A percentile compares a stretch with the other conserved stretches of the same genome.
Evolutionary conservation across 2,797 vertebrate species (phyloP).

Genomic region (Cossypha heuglini): DNA sequence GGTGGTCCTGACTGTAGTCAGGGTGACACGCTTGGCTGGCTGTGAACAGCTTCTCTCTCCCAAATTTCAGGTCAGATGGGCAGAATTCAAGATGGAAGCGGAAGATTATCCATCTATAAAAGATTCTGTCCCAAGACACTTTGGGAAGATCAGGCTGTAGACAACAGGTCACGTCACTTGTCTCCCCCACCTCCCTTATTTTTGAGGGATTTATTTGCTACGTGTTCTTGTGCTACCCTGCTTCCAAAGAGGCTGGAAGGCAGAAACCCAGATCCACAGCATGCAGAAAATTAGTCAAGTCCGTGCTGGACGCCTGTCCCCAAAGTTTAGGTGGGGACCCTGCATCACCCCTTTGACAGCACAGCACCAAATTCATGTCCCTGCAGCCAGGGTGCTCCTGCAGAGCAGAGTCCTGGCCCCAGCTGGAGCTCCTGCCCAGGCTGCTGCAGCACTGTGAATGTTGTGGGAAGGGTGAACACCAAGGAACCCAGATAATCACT

Average conservation of each 20-base stretch:
- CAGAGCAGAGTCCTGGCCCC: rapidly evolving
- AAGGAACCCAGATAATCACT: rapidly evolving
- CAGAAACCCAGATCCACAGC: neutral
- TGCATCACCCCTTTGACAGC: rapidly evolving
- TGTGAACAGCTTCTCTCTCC: neutral
- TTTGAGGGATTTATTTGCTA: neutral
- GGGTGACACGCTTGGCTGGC: neutral
- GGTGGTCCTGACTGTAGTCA: neutral
- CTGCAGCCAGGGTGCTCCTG: neutral
- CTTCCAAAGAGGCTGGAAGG: neutral
- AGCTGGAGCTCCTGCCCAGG: neutral
- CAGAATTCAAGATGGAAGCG: neutral
- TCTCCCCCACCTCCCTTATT: neutral
- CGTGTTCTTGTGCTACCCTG: rapidly evolving
- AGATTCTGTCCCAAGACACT: neutral
- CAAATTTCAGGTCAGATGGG: neutral
- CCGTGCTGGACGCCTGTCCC: neutral
- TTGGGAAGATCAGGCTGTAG: neutral
- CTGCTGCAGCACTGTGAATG: neutral
- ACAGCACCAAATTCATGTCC: rapidly evolving
- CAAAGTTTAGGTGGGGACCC: neutral
- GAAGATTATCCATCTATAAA: neutral
- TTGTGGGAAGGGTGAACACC: neutral
- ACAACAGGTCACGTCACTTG: neutral
- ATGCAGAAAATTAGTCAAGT: rapidly evolving